These are phyloP conservation scores for Sardina pilchardus DNA, from an alignment of 2,113 vertebrate genomes.

Conservation along the genomic window DNA sequence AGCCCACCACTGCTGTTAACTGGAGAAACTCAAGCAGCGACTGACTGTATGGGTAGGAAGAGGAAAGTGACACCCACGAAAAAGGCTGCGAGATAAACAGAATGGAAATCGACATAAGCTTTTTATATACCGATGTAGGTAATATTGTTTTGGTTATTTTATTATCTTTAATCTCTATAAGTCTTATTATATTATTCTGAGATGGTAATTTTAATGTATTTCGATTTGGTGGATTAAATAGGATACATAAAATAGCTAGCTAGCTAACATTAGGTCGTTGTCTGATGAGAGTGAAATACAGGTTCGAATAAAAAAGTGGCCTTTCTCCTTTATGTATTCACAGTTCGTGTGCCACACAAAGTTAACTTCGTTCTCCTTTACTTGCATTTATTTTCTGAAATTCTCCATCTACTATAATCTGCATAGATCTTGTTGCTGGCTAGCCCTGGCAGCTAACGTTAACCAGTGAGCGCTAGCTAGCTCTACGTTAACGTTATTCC, in stretches of 20 bases:
- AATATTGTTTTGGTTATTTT: constrained; percentile 21
- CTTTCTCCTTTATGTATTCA: not conserved
- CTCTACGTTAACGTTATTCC: not conserved
- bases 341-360: not conserved
- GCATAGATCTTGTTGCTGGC: not conserved
- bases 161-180: not conserved
- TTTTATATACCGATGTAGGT: constrained; percentile 31
- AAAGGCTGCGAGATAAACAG: constrained; percentile 47
- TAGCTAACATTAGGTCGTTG: constrained; percentile 22
- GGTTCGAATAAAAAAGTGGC: not conserved
- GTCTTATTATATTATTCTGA: not conserved
- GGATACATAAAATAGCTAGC: constrained; percentile 42
- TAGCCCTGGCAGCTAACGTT: not conserved
- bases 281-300: not conserved
- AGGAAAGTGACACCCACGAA: constrained; percentile 38
- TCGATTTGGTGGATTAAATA: constrained; percentile 46
- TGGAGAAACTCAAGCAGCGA: not conserved
- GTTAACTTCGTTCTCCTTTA: not conserved
- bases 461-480: constrained; percentile 2
- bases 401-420: not conserved
- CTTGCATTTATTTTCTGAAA: not conserved
- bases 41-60: constrained; percentile 31
- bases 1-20: constrained; percentile 3
- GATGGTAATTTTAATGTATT: constrained; percentile 27
- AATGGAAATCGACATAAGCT: constrained; percentile 17